Conservation (phyloP, 1,140 invertebrate species). For the Euwallacea fornicatus region DNA sequence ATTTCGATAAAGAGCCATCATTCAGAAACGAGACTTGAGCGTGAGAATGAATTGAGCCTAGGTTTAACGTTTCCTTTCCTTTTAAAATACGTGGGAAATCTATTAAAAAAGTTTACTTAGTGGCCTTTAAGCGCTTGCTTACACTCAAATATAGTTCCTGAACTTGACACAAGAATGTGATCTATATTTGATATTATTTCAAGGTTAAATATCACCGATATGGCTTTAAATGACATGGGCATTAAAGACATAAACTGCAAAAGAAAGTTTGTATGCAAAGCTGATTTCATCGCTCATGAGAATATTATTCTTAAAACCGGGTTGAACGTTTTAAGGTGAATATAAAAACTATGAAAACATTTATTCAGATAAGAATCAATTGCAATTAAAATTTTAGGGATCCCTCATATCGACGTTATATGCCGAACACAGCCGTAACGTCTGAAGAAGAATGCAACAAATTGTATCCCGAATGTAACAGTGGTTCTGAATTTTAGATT, state of each 20-base stretch:
- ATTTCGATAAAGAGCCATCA: too few species aligned
- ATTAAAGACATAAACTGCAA: slow-evolving; percentile 45
- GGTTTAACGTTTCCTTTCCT: too few species aligned
- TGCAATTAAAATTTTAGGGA: slow-evolving; percentile 36
- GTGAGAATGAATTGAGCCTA: too few species aligned
- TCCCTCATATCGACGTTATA: slow-evolving; percentile 43
- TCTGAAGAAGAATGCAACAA: slow-evolving; percentile 42
- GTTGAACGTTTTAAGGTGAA: slow-evolving; percentile 45
- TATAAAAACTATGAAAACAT: neutral
- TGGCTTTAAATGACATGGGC: slow-evolving; percentile 46
- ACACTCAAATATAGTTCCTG: too few species aligned
- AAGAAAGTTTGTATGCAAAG: slow-evolving; percentile 49
- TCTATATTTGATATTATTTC: slow-evolving; percentile 19
- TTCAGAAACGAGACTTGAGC: too few species aligned
- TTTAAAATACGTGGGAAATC: too few species aligned
- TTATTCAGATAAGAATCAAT: slow-evolving; percentile 8
- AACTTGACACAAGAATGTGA: too few species aligned
- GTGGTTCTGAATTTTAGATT: neutral
- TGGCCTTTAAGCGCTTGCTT: too few species aligned
- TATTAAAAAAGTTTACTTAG: too few species aligned
- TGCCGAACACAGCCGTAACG: slow-evolving; percentile 36
- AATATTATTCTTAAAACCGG: slow-evolving; percentile 39
- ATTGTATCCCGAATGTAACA: slow-evolving; percentile 40
- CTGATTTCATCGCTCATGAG: slow-evolving; percentile 41
- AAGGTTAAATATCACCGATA: slow-evolving; percentile 48